Conservation (phyloP, 2,888 invertebrate genomes). For the Eurois occulta region DNA sequence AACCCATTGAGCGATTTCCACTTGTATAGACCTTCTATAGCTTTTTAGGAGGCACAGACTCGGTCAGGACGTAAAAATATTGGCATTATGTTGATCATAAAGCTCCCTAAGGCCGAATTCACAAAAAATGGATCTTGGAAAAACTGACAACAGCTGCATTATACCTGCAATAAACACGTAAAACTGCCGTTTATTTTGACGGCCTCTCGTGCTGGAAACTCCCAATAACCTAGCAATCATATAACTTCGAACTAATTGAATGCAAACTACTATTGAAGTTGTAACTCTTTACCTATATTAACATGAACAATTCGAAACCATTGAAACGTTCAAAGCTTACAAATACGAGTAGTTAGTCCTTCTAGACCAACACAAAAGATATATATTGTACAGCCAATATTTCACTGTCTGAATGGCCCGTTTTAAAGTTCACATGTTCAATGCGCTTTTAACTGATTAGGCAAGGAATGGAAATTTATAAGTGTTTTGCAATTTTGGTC, state of each 20-base stretch:
- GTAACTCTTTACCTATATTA: not conserved
- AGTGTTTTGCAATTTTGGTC: constrained; percentile 26
- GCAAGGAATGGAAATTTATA: constrained; percentile 46
- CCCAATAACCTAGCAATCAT: not conserved
- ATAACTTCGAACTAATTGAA: not conserved
- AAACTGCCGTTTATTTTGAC: too few species aligned
- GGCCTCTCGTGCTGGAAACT: not conserved
- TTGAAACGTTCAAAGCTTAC: not conserved
- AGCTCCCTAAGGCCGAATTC: too few species aligned
- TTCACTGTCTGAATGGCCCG: constrained; percentile 27
- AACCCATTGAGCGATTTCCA: too few species aligned
- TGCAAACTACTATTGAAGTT: not conserved
- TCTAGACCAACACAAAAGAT: constrained; percentile 19
- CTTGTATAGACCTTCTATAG: too few species aligned
- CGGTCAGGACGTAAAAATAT: too few species aligned
- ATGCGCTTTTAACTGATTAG: constrained; percentile 36
- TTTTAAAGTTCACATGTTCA: constrained; percentile 43
- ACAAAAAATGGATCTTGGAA: too few species aligned
- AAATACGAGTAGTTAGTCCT: constrained; percentile 14
- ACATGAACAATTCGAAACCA: constrained; percentile 14
- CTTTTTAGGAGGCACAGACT: too few species aligned
- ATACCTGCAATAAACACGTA: too few species aligned
- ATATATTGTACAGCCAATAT: constrained; percentile 8
- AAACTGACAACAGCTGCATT: too few species aligned
- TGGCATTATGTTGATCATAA: too few species aligned